Conservation (phyloP, 2,113 vertebrate species). For the Oncorhynchus keta region DNA sequence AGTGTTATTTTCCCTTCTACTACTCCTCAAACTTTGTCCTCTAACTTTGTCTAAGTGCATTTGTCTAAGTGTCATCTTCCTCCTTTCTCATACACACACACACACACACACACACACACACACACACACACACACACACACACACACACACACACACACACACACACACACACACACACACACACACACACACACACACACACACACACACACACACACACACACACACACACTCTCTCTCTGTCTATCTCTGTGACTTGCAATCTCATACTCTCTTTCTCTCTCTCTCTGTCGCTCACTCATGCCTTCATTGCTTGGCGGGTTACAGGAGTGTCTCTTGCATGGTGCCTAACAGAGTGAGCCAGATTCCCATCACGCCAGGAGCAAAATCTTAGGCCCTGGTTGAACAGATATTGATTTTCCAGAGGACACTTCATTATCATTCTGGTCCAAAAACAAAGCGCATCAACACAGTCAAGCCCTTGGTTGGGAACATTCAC, state of each 20-base stretch:
- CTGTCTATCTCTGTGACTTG: slow-evolving; percentile 1
- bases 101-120: no score
- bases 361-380: slow-evolving; percentile 64
- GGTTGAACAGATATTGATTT: slow-evolving; percentile 64
- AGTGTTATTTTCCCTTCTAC: slow-evolving; percentile 29
- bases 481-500: slow-evolving; percentile 32
- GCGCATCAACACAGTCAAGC: slow-evolving; percentile 40
- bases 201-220: no score
- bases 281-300: neutral
- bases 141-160: no score
- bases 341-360: slow-evolving; percentile 49
- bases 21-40: slow-evolving; percentile 38
- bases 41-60: slow-evolving; percentile 50
- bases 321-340: slow-evolving; percentile 46
- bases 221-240: slow-evolving; percentile 1
- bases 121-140: no score
- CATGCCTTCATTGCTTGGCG: slow-evolving; percentile 27
- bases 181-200: no score
- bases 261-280: slow-evolving; percentile 35
- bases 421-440: slow-evolving; percentile 63
- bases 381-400: slow-evolving; percentile 47
- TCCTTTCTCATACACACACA: neutral
- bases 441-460: slow-evolving; percentile 56
- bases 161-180: no score
- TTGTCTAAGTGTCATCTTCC: slow-evolving; percentile 55